Evolutionary conservation across 1,140 invertebrate genomes (phyloP), one percentile per base, ranked within the genome.

Genomic region (Ptiloglossa arizonensis): DNA sequence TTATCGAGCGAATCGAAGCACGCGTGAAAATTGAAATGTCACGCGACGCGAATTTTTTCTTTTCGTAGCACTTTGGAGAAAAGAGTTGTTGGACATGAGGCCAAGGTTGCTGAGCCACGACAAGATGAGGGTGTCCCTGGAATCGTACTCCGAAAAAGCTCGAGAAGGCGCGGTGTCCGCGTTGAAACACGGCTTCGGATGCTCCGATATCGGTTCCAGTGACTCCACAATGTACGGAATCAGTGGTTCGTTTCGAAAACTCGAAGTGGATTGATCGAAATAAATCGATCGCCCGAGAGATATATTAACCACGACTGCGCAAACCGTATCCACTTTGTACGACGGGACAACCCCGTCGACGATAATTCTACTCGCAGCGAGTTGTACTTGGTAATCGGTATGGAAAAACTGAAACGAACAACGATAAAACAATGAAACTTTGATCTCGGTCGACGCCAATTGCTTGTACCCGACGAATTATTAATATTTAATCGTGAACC

Each of bases 191-290:
- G 92, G 90, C 24, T 90, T 94, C 27, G 91, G 93, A 2, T 93
- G 94, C 72, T 93, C 93, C 1, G 93, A 94, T 74, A 92, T 93
- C 0, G 93, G 93, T 24, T 93, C 94, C 54, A 93, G 92, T 17
- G 94, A 95, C 79, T 94, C 94, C 8, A 94, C 94, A 46, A 89
- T 96, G 89, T 90, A 94, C 69, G 95, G 95, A 1, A 93, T 96
- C 52, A 95, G 94, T 9, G 96, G 96, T 57, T 96, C 96, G 86
- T 97, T 97, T 90, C 93, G 96, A 69, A 96, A 96, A 89, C 93
- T 96, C 52, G 95, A 96, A 92, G 95, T 97, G 13, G 96, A 97
- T 90, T 96, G 91, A 94, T 52, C 9, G 1, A 54, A 1, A 9
- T 5, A 19, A 15, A 68, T 13, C 29, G 1, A 41, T 41, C 29